A percentile compares a stretch with the other conserved stretches of the same genome.
Evolutionary conservation across 2,113 vertebrate genomes (phyloP).

Genomic region (Oophaga pumilio): DNA sequence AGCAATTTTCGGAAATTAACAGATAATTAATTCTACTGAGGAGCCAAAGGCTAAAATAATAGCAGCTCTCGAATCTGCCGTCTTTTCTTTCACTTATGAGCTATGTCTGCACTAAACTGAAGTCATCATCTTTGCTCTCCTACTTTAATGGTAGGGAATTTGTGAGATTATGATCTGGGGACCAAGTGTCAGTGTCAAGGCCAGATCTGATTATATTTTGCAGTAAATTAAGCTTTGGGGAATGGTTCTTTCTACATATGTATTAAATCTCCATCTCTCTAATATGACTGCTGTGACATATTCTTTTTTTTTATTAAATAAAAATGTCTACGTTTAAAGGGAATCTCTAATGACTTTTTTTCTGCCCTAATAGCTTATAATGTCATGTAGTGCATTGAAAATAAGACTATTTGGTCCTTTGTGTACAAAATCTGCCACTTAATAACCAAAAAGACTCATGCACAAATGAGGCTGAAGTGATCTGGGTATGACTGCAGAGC

Average conservation of each 20-base stretch:
- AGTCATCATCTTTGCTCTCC: conserved; percentile 27
- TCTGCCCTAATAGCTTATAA: too few species aligned
- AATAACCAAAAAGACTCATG: too few species aligned
- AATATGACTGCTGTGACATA: background rate
- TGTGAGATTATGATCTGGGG: conserved; percentile 11
- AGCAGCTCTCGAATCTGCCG: conserved; percentile 15
- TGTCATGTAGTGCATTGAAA: too few species aligned
- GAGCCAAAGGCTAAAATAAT: conserved; percentile 34
- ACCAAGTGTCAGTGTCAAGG: background rate
- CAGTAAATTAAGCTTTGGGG: conserved; percentile 30
- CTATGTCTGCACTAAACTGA: conserved; percentile 8
- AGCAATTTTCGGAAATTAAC: conserved; percentile 5
- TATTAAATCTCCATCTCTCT: background rate
- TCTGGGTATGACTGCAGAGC: too few species aligned
- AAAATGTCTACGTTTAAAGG: background rate
- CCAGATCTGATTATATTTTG: conserved; percentile 23
- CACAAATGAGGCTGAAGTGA: too few species aligned
- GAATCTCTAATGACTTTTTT: too few species aligned
- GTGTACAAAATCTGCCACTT: too few species aligned
- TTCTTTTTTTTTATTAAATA: background rate
- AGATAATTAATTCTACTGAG: conserved; percentile 37
- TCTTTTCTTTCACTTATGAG: conserved; percentile 13
- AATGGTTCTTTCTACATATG: background rate
- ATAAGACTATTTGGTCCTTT: too few species aligned
- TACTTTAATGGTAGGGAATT: conserved; percentile 4